phyloP scores from a whole-genome alignment of 2,113 vertebrate species.

The Aspidoscelis tigris region DNA sequence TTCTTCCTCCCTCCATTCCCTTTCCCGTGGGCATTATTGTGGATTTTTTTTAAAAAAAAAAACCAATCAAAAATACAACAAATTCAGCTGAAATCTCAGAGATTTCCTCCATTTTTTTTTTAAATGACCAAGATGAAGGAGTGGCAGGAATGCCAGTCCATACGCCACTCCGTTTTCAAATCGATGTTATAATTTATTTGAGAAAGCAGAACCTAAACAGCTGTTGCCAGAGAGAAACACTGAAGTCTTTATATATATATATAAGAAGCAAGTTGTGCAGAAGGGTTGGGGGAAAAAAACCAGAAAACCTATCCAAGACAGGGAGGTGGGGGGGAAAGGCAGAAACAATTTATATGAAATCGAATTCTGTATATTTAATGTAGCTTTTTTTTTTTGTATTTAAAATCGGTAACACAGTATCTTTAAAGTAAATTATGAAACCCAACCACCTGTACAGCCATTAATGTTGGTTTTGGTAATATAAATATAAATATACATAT shows the following conservation, averaged over 20 bases:
- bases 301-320: constrained; percentile 45
- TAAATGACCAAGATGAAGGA: constrained; percentile 58
- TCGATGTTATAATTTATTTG: constrained; percentile 89
- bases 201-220: constrained; percentile 69
- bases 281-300: constrained; percentile 54
- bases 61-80: too few species aligned
- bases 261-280: background rate
- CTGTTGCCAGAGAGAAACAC: constrained; percentile 38
- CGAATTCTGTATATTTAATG: constrained; percentile 99
- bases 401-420: constrained; percentile 98
- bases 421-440: constrained; percentile 99
- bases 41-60: too few species aligned
- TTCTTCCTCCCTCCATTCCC: too few species aligned
- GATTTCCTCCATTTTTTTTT: constrained; percentile 68
- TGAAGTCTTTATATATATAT: constrained; percentile 84
- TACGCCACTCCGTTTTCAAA: constrained; percentile 74
- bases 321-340: constrained; percentile 51
- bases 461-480: constrained; percentile 80
- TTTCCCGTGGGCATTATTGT: too few species aligned
- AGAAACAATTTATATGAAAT: constrained; percentile 93
- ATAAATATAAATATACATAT: constrained; percentile 88
- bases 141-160: constrained; percentile 57
- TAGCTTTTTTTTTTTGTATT: constrained; percentile 98
- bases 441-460: constrained; percentile 90
- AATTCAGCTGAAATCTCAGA: background rate